Conservation (phyloP, 1,140 invertebrate species). For the Pristionchus pacificus region DNA sequence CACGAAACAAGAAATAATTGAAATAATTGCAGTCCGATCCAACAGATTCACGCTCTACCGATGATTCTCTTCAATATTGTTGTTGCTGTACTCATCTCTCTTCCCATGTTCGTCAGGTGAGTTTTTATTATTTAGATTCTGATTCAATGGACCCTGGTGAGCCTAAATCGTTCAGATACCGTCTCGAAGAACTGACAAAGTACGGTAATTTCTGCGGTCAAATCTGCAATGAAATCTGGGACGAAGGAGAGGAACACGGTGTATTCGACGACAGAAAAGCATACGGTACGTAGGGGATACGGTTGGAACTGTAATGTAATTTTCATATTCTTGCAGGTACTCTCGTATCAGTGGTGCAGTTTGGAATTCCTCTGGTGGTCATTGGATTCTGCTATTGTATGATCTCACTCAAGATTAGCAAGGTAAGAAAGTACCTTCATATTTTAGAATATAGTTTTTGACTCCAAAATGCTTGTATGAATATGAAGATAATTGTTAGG, state of each 20-base stretch:
- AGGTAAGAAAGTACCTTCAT: slow-evolving; percentile 35
- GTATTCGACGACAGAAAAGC: slow-evolving; percentile 17
- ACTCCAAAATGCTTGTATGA: not conserved
- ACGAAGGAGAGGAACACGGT: slow-evolving; percentile 6
- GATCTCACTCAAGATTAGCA: slow-evolving; percentile 79
- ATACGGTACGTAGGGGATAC: slow-evolving; percentile 20
- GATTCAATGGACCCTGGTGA: too few species aligned
- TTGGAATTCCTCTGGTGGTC: slow-evolving; percentile 85
- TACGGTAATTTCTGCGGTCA: slow-evolving; percentile 36
- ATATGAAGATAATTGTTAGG: slow-evolving; percentile 16
- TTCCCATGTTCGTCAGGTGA: slow-evolving; percentile 37
- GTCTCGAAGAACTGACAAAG: slow-evolving; percentile 5
- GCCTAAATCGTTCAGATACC: too few species aligned
- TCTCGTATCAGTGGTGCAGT: slow-evolving; percentile 66
- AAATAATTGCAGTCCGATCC: slow-evolving; percentile 29
- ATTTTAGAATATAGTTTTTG: not conserved
- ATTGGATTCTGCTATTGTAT: slow-evolving; percentile 87
- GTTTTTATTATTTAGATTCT: not conserved
- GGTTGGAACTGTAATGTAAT: not conserved
- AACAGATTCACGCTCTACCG: slow-evolving; percentile 28
- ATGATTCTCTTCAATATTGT: slow-evolving; percentile 32
- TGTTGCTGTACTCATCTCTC: slow-evolving; percentile 18
- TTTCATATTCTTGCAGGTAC: slow-evolving; percentile 19
- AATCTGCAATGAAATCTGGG: slow-evolving; percentile 38
- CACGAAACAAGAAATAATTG: not conserved